Base-by-base conservation (phyloP, 2,888 invertebrate species). In the Netelia virgata region DNA sequence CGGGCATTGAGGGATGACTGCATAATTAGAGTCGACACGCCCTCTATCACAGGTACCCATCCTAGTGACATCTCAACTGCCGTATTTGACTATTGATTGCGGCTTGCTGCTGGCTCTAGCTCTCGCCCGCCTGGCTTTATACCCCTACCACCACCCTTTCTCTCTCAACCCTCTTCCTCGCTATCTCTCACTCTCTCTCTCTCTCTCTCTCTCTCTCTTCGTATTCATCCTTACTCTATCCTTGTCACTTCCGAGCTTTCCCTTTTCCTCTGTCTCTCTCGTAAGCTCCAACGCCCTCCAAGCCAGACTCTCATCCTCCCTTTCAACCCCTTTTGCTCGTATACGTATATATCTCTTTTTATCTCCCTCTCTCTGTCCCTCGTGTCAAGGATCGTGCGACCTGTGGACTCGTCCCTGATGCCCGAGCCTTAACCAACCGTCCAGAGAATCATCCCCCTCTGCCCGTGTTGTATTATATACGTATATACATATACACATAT, bases 1-100 rank as follows among this genome's bases (percentile, higher is more conserved):
- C 74, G 72, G 86, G 84, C 86, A 87, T 87, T 86, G 87, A 86
- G 86, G 86, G 83, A 87, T 88, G 86, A 87, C 86, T 88, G 86
- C 86, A 87, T 88, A 88, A 88, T 88, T 88, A 87, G 88, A 87
- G 80, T 82, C 86, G 87, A 87, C 88, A 87, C 87, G 84, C 88
- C 88, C 87, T 88, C 87, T 85, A 87, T 88, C 87, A 88, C 87
- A 84, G 86, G 84, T 85, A 86, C 87, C 86, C 83, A 84, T 86
- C 85, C 85, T 82, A 86, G 87, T 88, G 88, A 88, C 87, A 88
- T 88, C 88, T 89, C 87, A 87, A 87, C 85, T 86, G 86, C 74
- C 87, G 87, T 87, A 87, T 89, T 88, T 87, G 87, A 87, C 86
- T 89, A 88, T 88, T 87, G 88, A 89, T 89, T 88, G 86, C 86